Base-by-base conservation (phyloP, 2,888 invertebrate genomes). In the Parapristionchus giblindavisi region DNA sequence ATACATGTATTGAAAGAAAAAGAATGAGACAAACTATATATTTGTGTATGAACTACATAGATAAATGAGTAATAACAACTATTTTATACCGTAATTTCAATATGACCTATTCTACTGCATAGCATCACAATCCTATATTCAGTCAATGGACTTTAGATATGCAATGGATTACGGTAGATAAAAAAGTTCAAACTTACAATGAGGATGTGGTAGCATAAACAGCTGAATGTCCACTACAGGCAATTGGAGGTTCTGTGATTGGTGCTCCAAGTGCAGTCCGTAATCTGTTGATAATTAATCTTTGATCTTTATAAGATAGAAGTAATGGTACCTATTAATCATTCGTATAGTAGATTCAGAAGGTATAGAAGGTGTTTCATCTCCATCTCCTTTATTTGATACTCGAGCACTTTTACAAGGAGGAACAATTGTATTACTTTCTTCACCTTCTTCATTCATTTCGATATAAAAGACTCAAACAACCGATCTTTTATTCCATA, bases 131-230 rank as follows among this genome's bases (percentile, higher is more conserved):
- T n/a, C n/a, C n/a, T n/a, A n/a, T n/a, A n/a, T n/a, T n/a, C n/a
- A n/a, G n/a, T n/a, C n/a, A 63, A 14, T 36, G 52, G 8, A 70
- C 24, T 17, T 5, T 43, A 5, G 6, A n/a, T 21, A 51, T 24
- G n/a, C 8, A 3, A 71, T 29, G 21, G 24, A 73, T 34, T 32
- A 75, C 14, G 24, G 8, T 48, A 43, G 21, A 3, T 32, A n/a
- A 48, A 34, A 38, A 36, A 63, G 32, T 21, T 17, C 60, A 29
- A 17, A 56, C 32, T 2, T 24, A n/a, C 65, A 81, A 63, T 38
- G 76, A 43, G 8, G 83, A 83, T 54, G 75, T 58, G 3, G 78
- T 79, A 60, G 76, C 75, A 77, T 75, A 83, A 63, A 84, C 84
- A 32, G 77, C 75, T 21, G 83, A 83, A 66, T 83, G 83, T 6